These are phyloP conservation scores for Holcopasites calliopsidis DNA, from an alignment of 1,140 invertebrate genomes.

Conservation along the genomic window DNA sequence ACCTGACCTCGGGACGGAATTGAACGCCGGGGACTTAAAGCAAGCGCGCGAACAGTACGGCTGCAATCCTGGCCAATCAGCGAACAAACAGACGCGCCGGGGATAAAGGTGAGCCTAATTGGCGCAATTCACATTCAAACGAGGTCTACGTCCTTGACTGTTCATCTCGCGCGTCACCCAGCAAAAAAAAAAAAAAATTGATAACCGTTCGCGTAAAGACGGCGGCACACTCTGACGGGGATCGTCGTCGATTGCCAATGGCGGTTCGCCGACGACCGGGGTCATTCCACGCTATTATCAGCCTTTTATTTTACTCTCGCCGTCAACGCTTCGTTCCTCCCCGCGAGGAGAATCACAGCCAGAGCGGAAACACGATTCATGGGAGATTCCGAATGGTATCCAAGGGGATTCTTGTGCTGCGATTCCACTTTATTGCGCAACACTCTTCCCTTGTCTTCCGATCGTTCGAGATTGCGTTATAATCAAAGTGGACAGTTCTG, in stretches of 20 bases:
- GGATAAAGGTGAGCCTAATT: slow-evolving; percentile 77
- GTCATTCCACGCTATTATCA: slow-evolving; percentile 29
- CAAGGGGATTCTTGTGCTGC: too few relatives aligned
- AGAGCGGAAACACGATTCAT: too few relatives aligned
- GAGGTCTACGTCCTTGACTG: slow-evolving; percentile 73
- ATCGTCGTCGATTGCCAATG: too few relatives aligned
- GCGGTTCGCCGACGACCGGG: neutral
- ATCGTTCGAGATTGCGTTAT: too few relatives aligned
- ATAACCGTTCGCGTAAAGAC: slow-evolving; percentile 64
- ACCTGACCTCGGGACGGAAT: slow-evolving; percentile 67
- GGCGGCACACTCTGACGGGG: slow-evolving; percentile 12
- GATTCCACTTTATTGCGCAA: too few relatives aligned
- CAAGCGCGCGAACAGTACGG: slow-evolving; percentile 53
- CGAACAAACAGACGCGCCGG: slow-evolving; percentile 72
- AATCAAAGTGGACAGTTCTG: too few relatives aligned
- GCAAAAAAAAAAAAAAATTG: too few relatives aligned
- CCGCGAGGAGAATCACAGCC: too few relatives aligned
- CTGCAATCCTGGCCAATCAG: slow-evolving; percentile 74
- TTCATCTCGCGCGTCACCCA: slow-evolving; percentile 56
- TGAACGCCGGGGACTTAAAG: slow-evolving; percentile 59
- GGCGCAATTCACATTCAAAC: slow-evolving; percentile 78
- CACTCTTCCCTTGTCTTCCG: too few relatives aligned
- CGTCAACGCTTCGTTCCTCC: slow-evolving; percentile 9
- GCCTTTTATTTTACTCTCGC: slow-evolving; percentile 7
- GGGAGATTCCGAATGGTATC: too few relatives aligned